Conservation (phyloP, 2,797 vertebrate genomes). For the Antennarius maculatus region DNA sequence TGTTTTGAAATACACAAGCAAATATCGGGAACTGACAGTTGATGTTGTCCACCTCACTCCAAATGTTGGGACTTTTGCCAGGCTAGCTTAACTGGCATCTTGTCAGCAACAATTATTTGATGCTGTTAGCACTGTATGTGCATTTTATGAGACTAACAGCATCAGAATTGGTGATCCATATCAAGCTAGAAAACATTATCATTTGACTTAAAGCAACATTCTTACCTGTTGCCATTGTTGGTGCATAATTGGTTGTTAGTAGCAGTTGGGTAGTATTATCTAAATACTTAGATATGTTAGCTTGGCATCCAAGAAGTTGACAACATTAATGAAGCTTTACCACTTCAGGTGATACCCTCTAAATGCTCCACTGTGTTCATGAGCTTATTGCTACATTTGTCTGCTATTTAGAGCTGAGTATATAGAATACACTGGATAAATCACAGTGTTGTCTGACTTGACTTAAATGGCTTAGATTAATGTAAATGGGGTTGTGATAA, state of each 20-base stretch:
- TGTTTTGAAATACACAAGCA: constrained; percentile 22
- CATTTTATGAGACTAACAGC: neutral
- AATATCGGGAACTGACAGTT: constrained; percentile 14
- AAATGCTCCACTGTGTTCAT: neutral
- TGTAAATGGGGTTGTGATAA: neutral
- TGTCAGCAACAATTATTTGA: constrained; percentile 40
- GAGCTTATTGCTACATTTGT: neutral
- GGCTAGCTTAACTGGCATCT: constrained; percentile 59
- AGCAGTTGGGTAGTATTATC: too few species aligned
- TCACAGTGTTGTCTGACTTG: too few species aligned
- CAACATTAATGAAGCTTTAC: too few species aligned
- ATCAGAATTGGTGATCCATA: neutral
- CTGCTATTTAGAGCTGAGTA: neutral
- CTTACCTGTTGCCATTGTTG: too few species aligned
- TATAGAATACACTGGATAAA: too few species aligned
- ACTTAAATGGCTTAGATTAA: too few species aligned
- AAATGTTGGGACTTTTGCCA: constrained; percentile 47
- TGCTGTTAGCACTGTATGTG: neutral
- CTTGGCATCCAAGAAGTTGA: too few species aligned
- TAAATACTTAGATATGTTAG: too few species aligned
- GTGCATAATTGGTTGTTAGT: too few species aligned
- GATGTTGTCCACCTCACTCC: constrained; percentile 39
- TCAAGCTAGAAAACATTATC: neutral
- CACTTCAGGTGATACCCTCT: neutral
- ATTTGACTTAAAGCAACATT: too few species aligned